Percentiles rank a stretch among this genome's conserved stretches.
Evolutionary conservation across 2,113 vertebrate genomes (phyloP).

Genomic region (Labrus mixtus): DNA sequence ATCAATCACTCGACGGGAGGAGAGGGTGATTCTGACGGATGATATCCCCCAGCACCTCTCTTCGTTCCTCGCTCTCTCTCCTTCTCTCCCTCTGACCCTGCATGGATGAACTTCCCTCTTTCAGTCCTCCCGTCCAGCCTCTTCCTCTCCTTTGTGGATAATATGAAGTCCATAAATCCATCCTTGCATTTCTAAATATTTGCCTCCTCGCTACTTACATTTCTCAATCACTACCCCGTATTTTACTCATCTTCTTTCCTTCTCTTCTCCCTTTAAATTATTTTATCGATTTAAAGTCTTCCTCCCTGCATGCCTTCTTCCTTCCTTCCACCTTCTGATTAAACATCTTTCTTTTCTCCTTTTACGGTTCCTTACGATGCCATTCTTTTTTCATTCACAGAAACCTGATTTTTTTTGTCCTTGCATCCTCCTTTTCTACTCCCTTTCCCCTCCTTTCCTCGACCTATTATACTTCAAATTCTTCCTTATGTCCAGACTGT

Average conservation of each 20-base stretch:
- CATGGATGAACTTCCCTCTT: constrained; percentile 28
- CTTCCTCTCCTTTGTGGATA: background rate
- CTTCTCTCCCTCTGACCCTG: constrained; percentile 8
- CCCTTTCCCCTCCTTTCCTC: too few relatives aligned
- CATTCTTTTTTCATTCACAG: too few relatives aligned
- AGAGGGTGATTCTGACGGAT: constrained; percentile 61
- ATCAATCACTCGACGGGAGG: constrained; percentile 79
- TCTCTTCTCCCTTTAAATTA: too few relatives aligned
- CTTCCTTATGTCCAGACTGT: too few relatives aligned
- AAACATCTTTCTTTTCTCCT: too few relatives aligned
- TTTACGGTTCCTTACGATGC: too few relatives aligned
- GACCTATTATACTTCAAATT: too few relatives aligned
- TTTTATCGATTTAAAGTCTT: too few relatives aligned
- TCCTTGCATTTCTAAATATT: background rate
- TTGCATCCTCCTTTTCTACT: too few relatives aligned
- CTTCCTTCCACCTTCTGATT: too few relatives aligned
- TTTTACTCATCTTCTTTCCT: background rate
- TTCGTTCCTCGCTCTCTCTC: constrained; percentile 13
- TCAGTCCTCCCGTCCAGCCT: background rate
- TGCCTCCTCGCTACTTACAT: background rate
- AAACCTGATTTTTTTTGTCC: too few relatives aligned
- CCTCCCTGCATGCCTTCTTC: too few relatives aligned
- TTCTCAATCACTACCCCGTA: background rate
- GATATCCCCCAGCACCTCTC: constrained; percentile 44
- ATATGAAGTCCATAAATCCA: background rate